Conservation (phyloP, 2,797 vertebrate species). For the Macroramphosus scolopax region DNA sequence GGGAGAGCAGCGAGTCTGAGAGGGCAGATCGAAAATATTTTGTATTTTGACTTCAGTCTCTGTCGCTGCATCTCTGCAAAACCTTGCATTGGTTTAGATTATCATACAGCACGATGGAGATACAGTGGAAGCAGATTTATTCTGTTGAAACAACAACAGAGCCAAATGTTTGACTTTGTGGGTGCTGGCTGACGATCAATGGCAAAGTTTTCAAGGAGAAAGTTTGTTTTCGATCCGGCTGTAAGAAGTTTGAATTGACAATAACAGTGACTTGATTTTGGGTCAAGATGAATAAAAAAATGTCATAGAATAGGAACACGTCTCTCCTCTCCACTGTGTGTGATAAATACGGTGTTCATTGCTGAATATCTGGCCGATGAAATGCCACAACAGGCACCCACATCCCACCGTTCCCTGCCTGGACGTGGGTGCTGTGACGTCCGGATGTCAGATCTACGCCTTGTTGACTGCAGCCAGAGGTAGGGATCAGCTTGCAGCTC, state of each 20-base stretch:
- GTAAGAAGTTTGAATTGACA: too few species aligned
- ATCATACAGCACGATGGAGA: not conserved
- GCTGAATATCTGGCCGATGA: constrained; percentile 12
- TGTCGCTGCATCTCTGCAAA: too few species aligned
- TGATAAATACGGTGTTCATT: not conserved
- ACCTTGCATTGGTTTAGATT: not conserved
- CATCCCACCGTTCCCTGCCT: not conserved
- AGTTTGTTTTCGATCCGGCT: too few species aligned
- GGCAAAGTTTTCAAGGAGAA: too few species aligned
- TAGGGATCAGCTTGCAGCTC: constrained; percentile 41
- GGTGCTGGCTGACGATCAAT: too few species aligned
- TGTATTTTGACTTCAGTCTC: constrained; percentile 11
- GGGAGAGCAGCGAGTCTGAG: too few species aligned
- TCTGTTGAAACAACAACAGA: not conserved
- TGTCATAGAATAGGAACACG: too few species aligned
- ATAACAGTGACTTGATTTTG: too few species aligned
- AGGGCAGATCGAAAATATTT: too few species aligned
- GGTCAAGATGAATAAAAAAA: too few species aligned
- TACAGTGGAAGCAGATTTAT: constrained; percentile 2
- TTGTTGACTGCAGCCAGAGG: constrained; percentile 33
- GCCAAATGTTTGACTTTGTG: too few species aligned
- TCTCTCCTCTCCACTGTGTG: not conserved
- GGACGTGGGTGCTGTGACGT: constrained; percentile 10
- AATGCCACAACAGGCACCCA: constrained; percentile 5
- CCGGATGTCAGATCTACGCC: constrained; percentile 22